Base-by-base conservation (phyloP, 2,888 invertebrate genomes). In the Chalcosyrphus nemorum region DNA sequence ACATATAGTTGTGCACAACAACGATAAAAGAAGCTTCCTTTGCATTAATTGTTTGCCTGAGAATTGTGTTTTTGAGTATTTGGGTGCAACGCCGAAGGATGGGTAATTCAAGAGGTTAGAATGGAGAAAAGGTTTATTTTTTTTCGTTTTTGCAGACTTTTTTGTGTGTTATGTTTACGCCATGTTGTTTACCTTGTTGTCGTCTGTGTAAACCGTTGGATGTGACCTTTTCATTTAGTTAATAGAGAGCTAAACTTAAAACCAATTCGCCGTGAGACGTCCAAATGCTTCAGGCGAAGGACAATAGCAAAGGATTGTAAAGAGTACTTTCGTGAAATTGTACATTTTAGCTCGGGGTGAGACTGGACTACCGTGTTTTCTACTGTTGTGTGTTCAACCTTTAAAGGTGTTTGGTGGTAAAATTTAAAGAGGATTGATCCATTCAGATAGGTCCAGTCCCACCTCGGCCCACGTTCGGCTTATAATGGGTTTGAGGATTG, bases 31-130 rank as follows among this genome's bases (percentile, higher is more conserved):
- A 81, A 74, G 63, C 84, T 84, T 77, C 68, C 84, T 84, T 77
- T 77, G 77, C 68, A 66, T 86, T 86, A 85, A 80, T 84, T 86
- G 86, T 86, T 81, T 86, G 84, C 54, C 74, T 86, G 56, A 81
- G 74, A 77, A 80, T 63, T 76, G 47, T 59, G 47, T 59, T 19
- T 32, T 57, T 15, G 43, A 27, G 61, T 61, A 54, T 70, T 29
- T 47, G 50, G 24, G 65, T 17, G 71, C 57, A 24, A 7, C 0
- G 21, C 6, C 1, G 7, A 7, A 9, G 35, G 17, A 29, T n/a
- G 29, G 71, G 65, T 81, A 81, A 71, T 70, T 76, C 21, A 24
- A 76, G 76, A 70, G 76, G 76, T 57, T 70, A 43, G 43, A 54
- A 50, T 24, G n/a, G n/a, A n/a, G n/a, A 72, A 27, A 38, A 29